phyloP scores from a whole-genome alignment of 2,113 vertebrate genomes.

The Australoheros scitulus region DNA sequence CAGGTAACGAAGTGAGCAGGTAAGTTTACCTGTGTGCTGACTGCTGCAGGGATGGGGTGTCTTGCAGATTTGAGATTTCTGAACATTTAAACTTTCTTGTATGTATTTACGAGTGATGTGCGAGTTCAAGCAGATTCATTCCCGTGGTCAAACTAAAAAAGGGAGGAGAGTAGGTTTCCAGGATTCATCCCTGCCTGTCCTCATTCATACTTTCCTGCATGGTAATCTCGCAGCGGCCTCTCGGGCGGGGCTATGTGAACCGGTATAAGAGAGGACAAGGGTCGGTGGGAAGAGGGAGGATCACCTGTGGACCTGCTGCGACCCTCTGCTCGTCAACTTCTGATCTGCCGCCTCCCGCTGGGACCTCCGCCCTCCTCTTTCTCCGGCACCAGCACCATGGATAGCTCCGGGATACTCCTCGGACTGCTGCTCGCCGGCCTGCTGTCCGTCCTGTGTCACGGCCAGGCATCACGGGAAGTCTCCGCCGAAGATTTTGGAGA shows the following conservation, averaged over 20 bases:
- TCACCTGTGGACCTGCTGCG: conserved; percentile 21
- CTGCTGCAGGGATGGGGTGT: not conserved
- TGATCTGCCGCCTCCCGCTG: not conserved
- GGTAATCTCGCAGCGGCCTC: not conserved
- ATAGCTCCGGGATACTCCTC: conserved; percentile 66
- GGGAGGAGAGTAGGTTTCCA: not conserved
- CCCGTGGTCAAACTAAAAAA: not conserved
- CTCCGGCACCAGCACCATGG: conserved; percentile 69
- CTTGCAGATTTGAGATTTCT: not conserved
- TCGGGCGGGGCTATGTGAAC: conserved; percentile 34
- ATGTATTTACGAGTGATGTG: not conserved
- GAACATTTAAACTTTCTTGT: not conserved
- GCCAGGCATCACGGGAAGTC: conserved; percentile 71
- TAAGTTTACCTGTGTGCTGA: not conserved
- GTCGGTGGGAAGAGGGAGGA: conserved; percentile 1
- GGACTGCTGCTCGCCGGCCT: conserved; percentile 67
- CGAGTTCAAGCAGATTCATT: not conserved
- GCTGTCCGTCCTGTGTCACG: conserved; percentile 57
- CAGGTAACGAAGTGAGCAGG: not conserved
- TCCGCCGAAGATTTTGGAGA: conserved; percentile 61
- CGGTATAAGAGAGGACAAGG: conserved; percentile 34
- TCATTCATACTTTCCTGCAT: not conserved
- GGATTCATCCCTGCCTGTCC: not conserved
- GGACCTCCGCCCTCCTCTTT: not conserved
- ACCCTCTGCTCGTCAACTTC: conserved; percentile 13